Evolutionary conservation across 2,888 invertebrate species (phyloP), one percentile per base, ranked within the genome.

Genomic region (Caenorhabditis zanzibari): DNA sequence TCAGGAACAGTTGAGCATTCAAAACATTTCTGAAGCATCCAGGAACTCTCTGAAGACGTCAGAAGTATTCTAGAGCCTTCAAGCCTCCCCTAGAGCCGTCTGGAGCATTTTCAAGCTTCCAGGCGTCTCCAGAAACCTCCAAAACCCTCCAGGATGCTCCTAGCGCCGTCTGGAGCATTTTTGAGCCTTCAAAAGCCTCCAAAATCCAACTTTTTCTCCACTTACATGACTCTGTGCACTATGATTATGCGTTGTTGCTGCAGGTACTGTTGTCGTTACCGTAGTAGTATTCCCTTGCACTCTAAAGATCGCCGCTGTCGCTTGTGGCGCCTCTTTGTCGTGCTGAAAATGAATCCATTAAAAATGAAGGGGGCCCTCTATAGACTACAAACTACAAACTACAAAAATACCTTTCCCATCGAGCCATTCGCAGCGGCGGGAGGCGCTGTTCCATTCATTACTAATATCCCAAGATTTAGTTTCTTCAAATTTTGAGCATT

Each of bases 261-360:
- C 26, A n/a, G n/a, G n/a, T n/a, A n/a, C n/a, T n/a, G n/a, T n/a
- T 64, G 38, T 41, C 14, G 54, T 9, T 22, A 47, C 19, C 16
- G 35, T 32, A n/a, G 61, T 54, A 4, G 61, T 69, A 74, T 75
- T 82, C n/a, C 86, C 86, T 35, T 88, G 85, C 7, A 88, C 84
- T 49, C 88, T 84, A 61, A 88, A 88, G 44, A 88, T 80, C 2
- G 85, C 74, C 24, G 88, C 73, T n/a, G 85, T 81, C 38, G 88
- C 74, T 80, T 61, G 59, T 32, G 80, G 86, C 24, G 86, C 85
- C 75, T 84, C 86, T 64, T 85, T 84, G 49, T 81, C 79, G 82
- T 86, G 73, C 28, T 66, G 52, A 2, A 66, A 66, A 35, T n/a
- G n/a, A 54, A 54, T 32, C 5, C 32, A 6, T 32, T 32, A n/a